Evolutionary conservation across 2,797 vertebrate genomes (phyloP), one percentile per base, ranked within the genome.

Genomic region (Streptopelia turtur): DNA sequence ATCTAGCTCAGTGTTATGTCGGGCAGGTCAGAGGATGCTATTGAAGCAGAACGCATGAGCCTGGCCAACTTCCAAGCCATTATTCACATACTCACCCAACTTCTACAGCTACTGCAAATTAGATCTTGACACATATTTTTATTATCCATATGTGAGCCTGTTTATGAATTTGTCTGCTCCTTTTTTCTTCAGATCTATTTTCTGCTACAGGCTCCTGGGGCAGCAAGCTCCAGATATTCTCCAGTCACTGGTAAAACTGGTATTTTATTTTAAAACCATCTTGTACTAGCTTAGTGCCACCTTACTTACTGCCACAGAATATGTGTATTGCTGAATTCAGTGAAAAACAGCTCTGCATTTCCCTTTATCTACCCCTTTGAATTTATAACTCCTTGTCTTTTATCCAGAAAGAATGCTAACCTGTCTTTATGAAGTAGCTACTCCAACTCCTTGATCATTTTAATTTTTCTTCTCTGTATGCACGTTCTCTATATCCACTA

Each of bases 241-340:
- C 49, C 39, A 87, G 2, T 5, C 10, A 43, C 28, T n/a, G 4
- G 8, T 35, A 86, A 30, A 88, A 60, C 5, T 13, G 5, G 4
- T 63, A 23, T 24, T 71, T 87, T 77, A 17, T 55, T 85, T 83
- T 59, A 59, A 78, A 83, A 43, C 12, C 5, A 7, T 10, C 7
- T 37, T 43, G 5, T 35, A 23, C 16, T 66, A 59, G 3, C 33
- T 65, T 74, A 21, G 23, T 65, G 21, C 4, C 64, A 39, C 31
- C 37, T 85, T 52, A 45, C 15, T 66, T 24, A 23, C 13, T 90
- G 43, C n/a, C 0, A 0, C 20, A 78, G 25, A 41, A 59, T 74
- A 66, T 0, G 0, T 47, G 8, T 43, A 1, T 45, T 89, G 35
- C 22, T 45, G 30, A 56, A 11, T 74, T 86, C 63, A 66, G 28